Evolutionary conservation across 2,888 invertebrate genomes (phyloP).

Genomic region (Tineola bisselliella): DNA sequence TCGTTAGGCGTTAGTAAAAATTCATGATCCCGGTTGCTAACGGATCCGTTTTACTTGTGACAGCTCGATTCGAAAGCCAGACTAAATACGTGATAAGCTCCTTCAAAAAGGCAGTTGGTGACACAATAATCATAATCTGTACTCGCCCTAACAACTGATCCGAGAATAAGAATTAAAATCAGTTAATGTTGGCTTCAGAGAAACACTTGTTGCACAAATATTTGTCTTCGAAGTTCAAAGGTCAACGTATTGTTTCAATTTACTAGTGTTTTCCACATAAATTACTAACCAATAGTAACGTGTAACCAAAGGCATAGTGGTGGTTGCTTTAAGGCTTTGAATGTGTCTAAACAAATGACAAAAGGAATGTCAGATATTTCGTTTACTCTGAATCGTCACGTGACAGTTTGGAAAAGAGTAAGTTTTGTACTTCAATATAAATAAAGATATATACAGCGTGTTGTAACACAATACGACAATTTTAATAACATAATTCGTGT

Average conservation of each 20-base stretch:
- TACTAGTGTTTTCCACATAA: conserved; percentile 18
- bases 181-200: conserved; percentile 31
- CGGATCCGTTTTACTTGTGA: too few relatives aligned
- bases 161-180: conserved; percentile 23
- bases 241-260: conserved; percentile 27
- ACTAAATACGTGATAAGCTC: too few relatives aligned
- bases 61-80: too few relatives aligned
- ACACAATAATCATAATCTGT: background rate
- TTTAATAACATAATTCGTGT: too few relatives aligned
- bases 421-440: background rate
- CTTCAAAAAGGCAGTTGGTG: too few relatives aligned
- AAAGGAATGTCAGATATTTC: background rate
- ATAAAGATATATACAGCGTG: background rate
- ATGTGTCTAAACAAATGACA: background rate
- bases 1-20: too few relatives aligned
- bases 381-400: conserved; percentile 4
- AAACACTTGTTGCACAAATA: conserved; percentile 33
- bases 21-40: too few relatives aligned
- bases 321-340: too few relatives aligned
- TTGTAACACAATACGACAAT: background rate
- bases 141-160: conserved; percentile 2
- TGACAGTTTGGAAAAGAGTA: background rate
- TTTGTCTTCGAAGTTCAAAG: conserved; percentile 30
- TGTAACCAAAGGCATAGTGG: too few relatives aligned
- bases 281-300: background rate